Evolutionary conservation across 1,140 invertebrate genomes (phyloP).

Genomic region (Steinernema khuongi): DNA sequence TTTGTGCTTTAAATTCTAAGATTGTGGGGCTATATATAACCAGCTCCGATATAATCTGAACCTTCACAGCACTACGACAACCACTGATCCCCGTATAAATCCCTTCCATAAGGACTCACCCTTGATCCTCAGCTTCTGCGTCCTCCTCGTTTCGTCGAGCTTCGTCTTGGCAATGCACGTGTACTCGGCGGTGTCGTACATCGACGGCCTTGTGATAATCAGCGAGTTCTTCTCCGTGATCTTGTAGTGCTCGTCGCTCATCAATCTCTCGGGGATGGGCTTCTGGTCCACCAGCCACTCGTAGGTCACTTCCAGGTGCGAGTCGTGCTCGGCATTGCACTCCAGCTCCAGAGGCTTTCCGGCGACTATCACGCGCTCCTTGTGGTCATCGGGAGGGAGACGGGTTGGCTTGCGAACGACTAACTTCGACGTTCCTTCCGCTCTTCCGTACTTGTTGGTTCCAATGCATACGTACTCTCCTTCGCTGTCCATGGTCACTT

Average conservation of each 20-base stretch:
- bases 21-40: no score
- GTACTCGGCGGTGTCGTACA: slow-evolving; percentile 87
- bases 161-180: slow-evolving; percentile 86
- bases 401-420: slow-evolving; percentile 53
- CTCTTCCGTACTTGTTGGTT: slow-evolving; percentile 54
- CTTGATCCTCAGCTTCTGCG: slow-evolving; percentile 85
- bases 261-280: slow-evolving; percentile 63
- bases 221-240: slow-evolving; percentile 76
- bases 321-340: slow-evolving; percentile 82
- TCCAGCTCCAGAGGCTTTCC: slow-evolving; percentile 80
- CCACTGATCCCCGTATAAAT: no score
- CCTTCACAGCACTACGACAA: no score
- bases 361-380: slow-evolving; percentile 62
- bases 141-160: slow-evolving; percentile 75
- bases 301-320: slow-evolving; percentile 73
- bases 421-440: slow-evolving; percentile 42
- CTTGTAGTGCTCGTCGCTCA: slow-evolving; percentile 66
- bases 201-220: slow-evolving; percentile 85
- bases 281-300: slow-evolving; percentile 79
- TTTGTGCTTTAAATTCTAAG: no score
- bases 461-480: slow-evolving; percentile 56
- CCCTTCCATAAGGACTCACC: slow-evolving; percentile 64
- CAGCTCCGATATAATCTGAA: no score
- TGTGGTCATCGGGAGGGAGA: slow-evolving; percentile 42
- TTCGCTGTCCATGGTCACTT: slow-evolving; percentile 66